phyloP scores from a whole-genome alignment of 2,797 vertebrate species.

The Phaenicophaeus curvirostris region DNA sequence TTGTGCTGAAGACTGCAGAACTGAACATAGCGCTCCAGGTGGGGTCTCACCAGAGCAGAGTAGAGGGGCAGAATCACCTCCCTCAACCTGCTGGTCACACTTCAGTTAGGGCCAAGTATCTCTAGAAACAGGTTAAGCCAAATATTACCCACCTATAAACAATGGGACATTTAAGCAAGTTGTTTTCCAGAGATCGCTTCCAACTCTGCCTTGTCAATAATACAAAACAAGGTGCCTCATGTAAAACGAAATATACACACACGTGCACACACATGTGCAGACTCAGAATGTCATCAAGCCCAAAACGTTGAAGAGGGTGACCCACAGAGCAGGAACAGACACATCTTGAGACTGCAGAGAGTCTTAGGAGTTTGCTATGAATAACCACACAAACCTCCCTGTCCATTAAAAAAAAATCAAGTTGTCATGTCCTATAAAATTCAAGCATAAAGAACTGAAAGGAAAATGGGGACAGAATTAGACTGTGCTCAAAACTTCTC shows the following conservation, averaged over 20 bases:
- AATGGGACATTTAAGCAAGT: neutral
- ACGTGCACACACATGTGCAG: rapidly evolving
- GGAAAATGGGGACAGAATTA: neutral
- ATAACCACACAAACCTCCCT: neutral
- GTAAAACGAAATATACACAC: neutral
- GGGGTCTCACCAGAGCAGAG: too few species aligned
- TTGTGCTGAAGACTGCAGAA: too few species aligned
- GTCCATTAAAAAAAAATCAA: rapidly evolving
- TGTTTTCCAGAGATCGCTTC: neutral
- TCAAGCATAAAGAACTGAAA: neutral
- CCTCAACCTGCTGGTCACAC: too few species aligned
- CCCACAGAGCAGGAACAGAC: neutral
- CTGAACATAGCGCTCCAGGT: too few species aligned
- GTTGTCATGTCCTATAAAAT: neutral
- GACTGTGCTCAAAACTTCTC: neutral
- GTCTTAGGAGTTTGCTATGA: neutral
- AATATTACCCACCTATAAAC: too few species aligned
- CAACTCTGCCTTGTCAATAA: neutral
- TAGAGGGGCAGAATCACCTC: too few species aligned
- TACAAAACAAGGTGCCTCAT: neutral
- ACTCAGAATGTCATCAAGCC: neutral
- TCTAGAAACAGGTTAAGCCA: neutral
- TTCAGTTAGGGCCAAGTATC: neutral
- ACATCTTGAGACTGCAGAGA: neutral
- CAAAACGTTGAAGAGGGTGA: neutral